phyloP scores from a whole-genome alignment of 2,888 invertebrate species.

The Sinohyriopsis cumingii region DNA sequence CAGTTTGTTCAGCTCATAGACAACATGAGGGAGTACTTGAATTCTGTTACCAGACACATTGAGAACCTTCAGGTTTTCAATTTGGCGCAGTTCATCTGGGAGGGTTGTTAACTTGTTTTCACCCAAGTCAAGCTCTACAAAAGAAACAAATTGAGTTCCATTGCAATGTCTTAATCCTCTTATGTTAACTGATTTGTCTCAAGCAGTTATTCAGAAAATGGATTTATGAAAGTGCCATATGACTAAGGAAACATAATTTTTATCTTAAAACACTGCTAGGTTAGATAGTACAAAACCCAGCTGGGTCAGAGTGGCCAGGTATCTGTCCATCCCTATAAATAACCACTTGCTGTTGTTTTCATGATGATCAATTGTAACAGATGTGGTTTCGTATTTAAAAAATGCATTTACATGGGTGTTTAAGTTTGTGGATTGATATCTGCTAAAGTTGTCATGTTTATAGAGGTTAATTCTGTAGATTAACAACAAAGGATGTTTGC shows the following conservation, averaged over 20 bases:
- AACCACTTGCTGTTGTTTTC: no score
- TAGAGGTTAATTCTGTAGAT: no score
- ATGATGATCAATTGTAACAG: no score
- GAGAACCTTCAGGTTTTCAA: constrained; percentile 46
- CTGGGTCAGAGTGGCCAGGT: no score
- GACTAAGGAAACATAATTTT: not conserved
- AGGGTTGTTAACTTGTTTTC: constrained; percentile 49
- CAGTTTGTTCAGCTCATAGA: constrained; percentile 49
- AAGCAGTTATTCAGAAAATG: not conserved
- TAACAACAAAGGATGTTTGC: no score
- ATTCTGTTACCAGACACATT: constrained; percentile 57
- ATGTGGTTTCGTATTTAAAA: no score
- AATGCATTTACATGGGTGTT: no score
- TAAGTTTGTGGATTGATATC: no score
- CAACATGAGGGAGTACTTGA: constrained; percentile 44
- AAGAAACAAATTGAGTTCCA: not conserved
- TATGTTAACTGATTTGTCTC: not conserved
- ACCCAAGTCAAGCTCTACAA: constrained; percentile 53
- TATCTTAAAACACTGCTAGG: no score
- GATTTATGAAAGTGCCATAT: not conserved
- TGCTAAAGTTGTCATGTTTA: no score
- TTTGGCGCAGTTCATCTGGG: constrained; percentile 51
- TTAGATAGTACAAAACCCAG: no score
- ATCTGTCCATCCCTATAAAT: no score
- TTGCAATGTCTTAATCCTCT: not conserved